Conservation (phyloP, 2,888 invertebrate genomes). For the Cyclophora albipunctata region DNA sequence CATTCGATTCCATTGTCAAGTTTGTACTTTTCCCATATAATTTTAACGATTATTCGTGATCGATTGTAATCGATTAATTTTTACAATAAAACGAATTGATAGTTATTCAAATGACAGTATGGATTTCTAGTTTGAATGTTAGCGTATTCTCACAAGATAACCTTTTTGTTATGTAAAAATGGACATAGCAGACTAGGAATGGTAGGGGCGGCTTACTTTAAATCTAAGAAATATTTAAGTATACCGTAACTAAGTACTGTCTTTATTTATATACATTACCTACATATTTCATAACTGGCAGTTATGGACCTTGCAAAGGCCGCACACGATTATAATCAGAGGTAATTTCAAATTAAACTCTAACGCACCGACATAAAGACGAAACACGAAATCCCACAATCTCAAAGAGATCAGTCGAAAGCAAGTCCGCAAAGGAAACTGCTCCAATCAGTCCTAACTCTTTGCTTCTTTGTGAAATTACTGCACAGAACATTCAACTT, state of each 20-base stretch:
- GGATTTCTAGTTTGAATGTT: slow-evolving; percentile 1
- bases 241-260: neutral
- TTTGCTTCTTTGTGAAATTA: slow-evolving; percentile 7
- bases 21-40: slow-evolving; percentile 23
- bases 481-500: slow-evolving; percentile 2
- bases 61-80: slow-evolving; percentile 31
- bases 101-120: slow-evolving; percentile 6
- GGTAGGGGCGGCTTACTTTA: too few relatives aligned
- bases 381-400: neutral
- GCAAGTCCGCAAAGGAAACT: slow-evolving; percentile 33
- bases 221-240: too few relatives aligned
- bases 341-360: slow-evolving; percentile 1
- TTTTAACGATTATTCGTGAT: slow-evolving; percentile 29
- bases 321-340: neutral
- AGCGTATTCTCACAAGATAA: too few relatives aligned
- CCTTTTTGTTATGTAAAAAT: too few relatives aligned
- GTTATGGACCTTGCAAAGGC: slow-evolving; percentile 9
- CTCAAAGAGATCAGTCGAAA: slow-evolving; percentile 22
- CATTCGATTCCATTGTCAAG: slow-evolving; percentile 17
- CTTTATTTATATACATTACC: slow-evolving; percentile 8
- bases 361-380: slow-evolving; percentile 7
- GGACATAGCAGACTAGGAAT: too few relatives aligned
- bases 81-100: slow-evolving; percentile 31
- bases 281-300: slow-evolving; percentile 5
- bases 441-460: slow-evolving; percentile 34